Percentiles rank a stretch among this genome's conserved stretches.
Evolutionary conservation across 2,797 vertebrate genomes (phyloP).

Genomic region (Crenuchus spilurus): DNA sequence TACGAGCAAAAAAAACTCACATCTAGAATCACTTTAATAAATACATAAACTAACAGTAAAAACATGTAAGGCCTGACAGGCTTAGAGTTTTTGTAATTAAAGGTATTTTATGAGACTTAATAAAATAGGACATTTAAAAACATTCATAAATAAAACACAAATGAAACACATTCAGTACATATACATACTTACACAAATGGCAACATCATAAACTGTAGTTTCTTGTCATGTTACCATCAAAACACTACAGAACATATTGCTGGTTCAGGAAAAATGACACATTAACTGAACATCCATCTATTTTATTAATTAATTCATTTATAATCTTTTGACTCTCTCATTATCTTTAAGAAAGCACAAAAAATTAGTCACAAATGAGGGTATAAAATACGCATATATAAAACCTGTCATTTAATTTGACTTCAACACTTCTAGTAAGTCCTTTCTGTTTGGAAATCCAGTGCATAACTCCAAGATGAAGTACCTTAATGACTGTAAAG

Average conservation of each 20-base stretch:
- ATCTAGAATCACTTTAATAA: too few relatives aligned
- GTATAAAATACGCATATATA: background rate
- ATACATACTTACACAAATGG: background rate
- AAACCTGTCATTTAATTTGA: background rate
- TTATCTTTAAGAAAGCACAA: background rate
- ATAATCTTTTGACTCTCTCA: background rate
- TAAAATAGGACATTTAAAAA: background rate
- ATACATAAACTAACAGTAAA: too few relatives aligned
- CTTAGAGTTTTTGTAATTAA: too few relatives aligned
- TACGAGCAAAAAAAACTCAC: too few relatives aligned
- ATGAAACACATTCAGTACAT: background rate
- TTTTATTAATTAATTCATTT: too few relatives aligned
- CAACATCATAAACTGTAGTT: too few relatives aligned
- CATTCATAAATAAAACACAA: constrained; percentile 24
- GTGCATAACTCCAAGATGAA: background rate
- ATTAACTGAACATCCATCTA: too few relatives aligned
- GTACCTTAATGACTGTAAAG: background rate
- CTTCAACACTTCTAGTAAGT: too few relatives aligned
- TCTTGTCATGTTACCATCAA: too few relatives aligned
- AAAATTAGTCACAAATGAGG: background rate
- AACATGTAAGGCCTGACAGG: background rate
- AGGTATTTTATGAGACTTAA: too few relatives aligned
- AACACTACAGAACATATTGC: background rate
- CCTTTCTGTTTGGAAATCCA: background rate
- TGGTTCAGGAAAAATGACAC: too few relatives aligned